These are phyloP conservation scores for Cromileptes altivelis DNA, from an alignment of 2,113 vertebrate species.

Conservation along the genomic window DNA sequence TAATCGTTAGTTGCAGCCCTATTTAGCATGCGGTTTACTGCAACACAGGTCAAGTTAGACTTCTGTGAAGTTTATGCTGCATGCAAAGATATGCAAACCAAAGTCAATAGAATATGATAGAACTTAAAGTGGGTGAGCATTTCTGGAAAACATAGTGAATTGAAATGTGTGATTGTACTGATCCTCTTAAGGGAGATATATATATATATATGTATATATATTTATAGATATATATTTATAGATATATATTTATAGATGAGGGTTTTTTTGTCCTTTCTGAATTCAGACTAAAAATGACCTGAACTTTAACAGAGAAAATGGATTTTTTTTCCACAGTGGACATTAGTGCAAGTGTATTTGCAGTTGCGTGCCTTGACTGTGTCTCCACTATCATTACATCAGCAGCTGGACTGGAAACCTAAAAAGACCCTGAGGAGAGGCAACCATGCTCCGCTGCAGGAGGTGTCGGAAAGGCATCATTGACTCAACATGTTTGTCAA, in stretches of 20 bases:
- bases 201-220: no score
- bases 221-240: no score
- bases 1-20: neutral
- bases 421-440: neutral
- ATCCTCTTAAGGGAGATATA: neutral
- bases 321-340: neutral
- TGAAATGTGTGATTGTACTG: neutral
- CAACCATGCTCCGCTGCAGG: conserved; percentile 76
- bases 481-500: conserved; percentile 61
- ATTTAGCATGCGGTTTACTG: neutral
- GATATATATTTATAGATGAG: no score
- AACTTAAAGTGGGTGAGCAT: neutral
- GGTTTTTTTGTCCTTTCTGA: neutral
- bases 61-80: no score
- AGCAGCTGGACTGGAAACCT: conserved; percentile 9
- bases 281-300: neutral
- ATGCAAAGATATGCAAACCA: neutral
- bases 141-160: neutral
- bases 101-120: neutral
- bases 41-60: neutral
- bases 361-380: neutral
- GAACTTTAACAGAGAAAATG: no score
- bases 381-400: neutral
- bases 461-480: conserved; percentile 74
- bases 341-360: neutral